phyloP scores from a whole-genome alignment of 2,113 vertebrate genomes.

The Struthio camelus region DNA sequence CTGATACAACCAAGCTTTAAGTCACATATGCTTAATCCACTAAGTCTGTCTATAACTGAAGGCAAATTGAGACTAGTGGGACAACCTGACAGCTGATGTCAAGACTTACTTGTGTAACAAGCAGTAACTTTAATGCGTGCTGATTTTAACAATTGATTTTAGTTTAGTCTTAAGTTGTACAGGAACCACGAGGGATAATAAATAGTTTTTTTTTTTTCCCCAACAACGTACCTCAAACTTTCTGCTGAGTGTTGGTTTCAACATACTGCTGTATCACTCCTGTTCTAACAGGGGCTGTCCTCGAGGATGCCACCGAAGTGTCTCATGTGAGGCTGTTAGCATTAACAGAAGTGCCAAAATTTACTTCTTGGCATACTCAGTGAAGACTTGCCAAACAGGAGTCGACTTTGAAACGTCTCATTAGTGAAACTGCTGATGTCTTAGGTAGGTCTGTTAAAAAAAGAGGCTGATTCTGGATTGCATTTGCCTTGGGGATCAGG shows the following conservation, averaged over 20 bases:
- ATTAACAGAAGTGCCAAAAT: neutral
- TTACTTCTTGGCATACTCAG: neutral
- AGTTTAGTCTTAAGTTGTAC: neutral
- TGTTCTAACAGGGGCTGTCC: neutral
- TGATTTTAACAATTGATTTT: neutral
- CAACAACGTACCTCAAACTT: neutral
- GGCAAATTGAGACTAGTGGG: neutral
- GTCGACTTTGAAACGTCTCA: neutral
- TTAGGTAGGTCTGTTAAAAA: neutral
- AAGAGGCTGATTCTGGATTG: neutral
- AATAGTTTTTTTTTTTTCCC: neutral
- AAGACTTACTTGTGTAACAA: neutral
- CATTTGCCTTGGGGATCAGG: neutral
- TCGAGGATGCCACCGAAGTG: rapidly evolving
- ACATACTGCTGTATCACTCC: neutral
- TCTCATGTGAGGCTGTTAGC: neutral
- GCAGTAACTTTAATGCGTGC: neutral
- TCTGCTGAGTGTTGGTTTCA: neutral
- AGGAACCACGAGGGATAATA: neutral
- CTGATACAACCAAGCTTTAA: neutral
- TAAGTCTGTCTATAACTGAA: neutral
- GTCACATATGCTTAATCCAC: neutral
- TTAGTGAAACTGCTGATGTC: neutral
- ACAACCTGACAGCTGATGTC: neutral
- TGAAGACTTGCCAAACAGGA: neutral